phyloP scores from a whole-genome alignment of 2,888 invertebrate genomes.

The Trichogramma dendrolimi region DNA sequence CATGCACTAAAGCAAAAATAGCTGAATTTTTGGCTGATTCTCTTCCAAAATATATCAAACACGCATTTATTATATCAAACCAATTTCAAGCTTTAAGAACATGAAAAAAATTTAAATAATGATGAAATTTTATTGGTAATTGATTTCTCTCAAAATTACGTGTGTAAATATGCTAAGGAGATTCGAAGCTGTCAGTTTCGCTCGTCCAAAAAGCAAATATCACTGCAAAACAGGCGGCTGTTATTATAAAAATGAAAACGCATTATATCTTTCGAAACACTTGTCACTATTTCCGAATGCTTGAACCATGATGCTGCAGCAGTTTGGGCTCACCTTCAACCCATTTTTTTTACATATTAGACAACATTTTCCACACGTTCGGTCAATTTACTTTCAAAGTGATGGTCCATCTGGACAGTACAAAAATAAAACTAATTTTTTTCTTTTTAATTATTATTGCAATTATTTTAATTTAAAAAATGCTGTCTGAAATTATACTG shows the following conservation, averaged over 20 bases:
- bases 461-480: constrained; percentile 7
- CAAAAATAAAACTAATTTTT: constrained; percentile 12
- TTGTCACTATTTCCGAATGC: constrained; percentile 14
- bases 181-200: constrained; percentile 12
- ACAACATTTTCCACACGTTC: constrained; percentile 14
- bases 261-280: not conserved
- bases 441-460: no score
- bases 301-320: constrained; percentile 18
- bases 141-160: no score
- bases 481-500: constrained; percentile 9
- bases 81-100: constrained; percentile 10
- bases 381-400: constrained; percentile 19
- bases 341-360: no score
- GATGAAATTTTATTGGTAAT: no score
- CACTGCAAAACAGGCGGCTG: constrained; percentile 8
- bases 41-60: not conserved
- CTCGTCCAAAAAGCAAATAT: constrained; percentile 11
- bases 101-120: constrained; percentile 3
- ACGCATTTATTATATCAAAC: constrained; percentile 6
- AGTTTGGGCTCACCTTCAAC: constrained; percentile 18
- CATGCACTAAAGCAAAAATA: not conserved
- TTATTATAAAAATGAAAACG: constrained; percentile 3
- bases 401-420: constrained; percentile 21
- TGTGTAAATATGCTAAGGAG: constrained; percentile 3
- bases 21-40: not conserved